Base-by-base conservation (phyloP, 2,113 vertebrate genomes). In the Telmatochromis brichardi region DNA sequence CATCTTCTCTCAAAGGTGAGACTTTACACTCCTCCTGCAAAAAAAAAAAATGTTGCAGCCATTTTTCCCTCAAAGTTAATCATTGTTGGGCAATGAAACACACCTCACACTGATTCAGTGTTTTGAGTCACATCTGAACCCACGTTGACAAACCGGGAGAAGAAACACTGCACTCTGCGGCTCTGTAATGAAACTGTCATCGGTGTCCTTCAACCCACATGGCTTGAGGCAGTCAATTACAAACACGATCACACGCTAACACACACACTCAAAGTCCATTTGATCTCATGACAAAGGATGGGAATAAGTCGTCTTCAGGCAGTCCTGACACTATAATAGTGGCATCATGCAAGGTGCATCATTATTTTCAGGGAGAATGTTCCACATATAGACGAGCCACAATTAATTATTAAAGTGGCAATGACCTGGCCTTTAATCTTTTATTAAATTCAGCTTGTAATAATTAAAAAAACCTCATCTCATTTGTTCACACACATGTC, bases 131-230 rank as follows among this genome's bases (percentile, higher is more conserved):
- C 40, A 80, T 68, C 71, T 31, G 60, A 85, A 65, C 14, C 73
- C 81, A 76, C 15, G 19, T 31, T 37, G 45, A 89, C 37, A 50
- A 78, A 23, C 12, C 1, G n/a, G 73, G 73, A 55, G 37, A 79
- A 50, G 82, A 45, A 28, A 21, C 45, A 57, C 83, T 47, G 57
- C 47, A 19, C 82, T 83, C 83, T 73, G 86, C 51, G 26, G 89
- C 76, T 23, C 76, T 82, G 81, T 65, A 87, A 89, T 91, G 83
- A 92, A 92, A 80, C 86, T 82, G 86, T 90, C 91, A 84, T 26
- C 79, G 83, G 81, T 90, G 87, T 92, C 92, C 90, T 86, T 89
- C 89, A 91, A 60, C 58, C 71, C 83, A 83, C 90, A 65, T 54
- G 86, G 54, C 82, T 68, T 40, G 87, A 86, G 68, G 51, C 84